Evolutionary conservation across 2,113 vertebrate species (phyloP).

Genomic region (Hirundichthys speculiger): DNA sequence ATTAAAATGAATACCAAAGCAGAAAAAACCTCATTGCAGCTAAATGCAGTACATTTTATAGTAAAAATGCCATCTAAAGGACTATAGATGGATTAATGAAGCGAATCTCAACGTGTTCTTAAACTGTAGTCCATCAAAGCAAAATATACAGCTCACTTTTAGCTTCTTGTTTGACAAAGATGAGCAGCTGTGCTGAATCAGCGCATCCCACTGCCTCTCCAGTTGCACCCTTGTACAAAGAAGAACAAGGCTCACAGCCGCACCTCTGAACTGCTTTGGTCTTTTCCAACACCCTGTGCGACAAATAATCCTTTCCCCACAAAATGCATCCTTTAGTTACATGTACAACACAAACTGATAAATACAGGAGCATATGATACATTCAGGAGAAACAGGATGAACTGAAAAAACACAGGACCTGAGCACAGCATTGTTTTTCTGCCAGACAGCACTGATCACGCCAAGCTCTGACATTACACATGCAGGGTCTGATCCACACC

Average conservation of each 20-base stretch:
- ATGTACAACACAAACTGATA: constrained; percentile 1
- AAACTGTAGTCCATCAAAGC: constrained; percentile 1
- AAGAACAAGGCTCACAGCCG: constrained; percentile 43
- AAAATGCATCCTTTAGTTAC: neutral
- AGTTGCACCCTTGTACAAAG: constrained; percentile 38
- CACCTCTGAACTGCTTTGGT: constrained; percentile 29
- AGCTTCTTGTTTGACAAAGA: constrained; percentile 28
- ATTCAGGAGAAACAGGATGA: constrained; percentile 6
- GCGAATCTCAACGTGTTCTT: neutral
- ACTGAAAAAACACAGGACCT: neutral
- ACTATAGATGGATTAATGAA: neutral
- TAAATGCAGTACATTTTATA: neutral
- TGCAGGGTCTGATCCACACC: constrained; percentile 4
- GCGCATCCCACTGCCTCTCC: constrained; percentile 27
- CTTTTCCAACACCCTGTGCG: constrained; percentile 15
- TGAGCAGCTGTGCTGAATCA: constrained; percentile 43
- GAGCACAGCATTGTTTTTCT: constrained; percentile 22
- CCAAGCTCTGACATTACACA: constrained; percentile 16
- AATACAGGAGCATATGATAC: neutral
- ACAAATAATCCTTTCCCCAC: constrained; percentile 12
- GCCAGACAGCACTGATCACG: constrained; percentile 12
- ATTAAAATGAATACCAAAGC: constrained; percentile 46
- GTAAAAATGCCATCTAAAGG: constrained; percentile 8
- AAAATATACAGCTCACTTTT: constrained; percentile 1
- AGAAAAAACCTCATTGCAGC: neutral